These are phyloP conservation scores for Chaetodon trifascialis DNA, from an alignment of 2,113 vertebrate species.

Conservation along the genomic window DNA sequence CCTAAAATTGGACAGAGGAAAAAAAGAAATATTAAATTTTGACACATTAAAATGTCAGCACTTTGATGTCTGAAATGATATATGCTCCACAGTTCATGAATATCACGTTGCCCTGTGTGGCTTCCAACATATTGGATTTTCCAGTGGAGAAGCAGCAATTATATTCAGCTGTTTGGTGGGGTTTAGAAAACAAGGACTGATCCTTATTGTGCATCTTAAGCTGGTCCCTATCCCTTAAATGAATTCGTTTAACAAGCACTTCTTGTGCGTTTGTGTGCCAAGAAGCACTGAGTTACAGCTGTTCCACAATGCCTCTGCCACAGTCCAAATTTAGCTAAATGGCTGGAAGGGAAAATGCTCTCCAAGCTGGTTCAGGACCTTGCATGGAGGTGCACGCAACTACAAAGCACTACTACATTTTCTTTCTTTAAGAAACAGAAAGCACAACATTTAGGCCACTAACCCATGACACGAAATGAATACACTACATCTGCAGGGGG, in stretches of 20 bases:
- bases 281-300: slow-evolving; percentile 62
- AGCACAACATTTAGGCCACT: slow-evolving; percentile 42
- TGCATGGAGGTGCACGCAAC: slow-evolving; percentile 41
- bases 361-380: slow-evolving; percentile 55
- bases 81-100: slow-evolving; percentile 51
- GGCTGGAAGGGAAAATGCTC: slow-evolving; percentile 53
- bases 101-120: slow-evolving; percentile 29
- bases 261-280: slow-evolving; percentile 49
- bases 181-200: slow-evolving; percentile 57
- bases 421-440: slow-evolving; percentile 40
- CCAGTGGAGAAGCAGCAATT: slow-evolving; percentile 34
- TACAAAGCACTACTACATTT: slow-evolving; percentile 34
- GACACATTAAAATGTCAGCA: slow-evolving; percentile 64
- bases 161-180: slow-evolving; percentile 50
- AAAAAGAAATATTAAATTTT: slow-evolving; percentile 22
- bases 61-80: slow-evolving; percentile 55
- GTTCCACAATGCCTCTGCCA: slow-evolving; percentile 48
- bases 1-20: slow-evolving; percentile 10
- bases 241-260: slow-evolving; percentile 66
- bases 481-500: slow-evolving; percentile 22
- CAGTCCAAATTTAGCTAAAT: slow-evolving; percentile 59
- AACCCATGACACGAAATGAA: slow-evolving; percentile 34
- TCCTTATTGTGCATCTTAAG: slow-evolving; percentile 58
- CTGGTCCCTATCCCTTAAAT: slow-evolving; percentile 47
- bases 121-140: slow-evolving; percentile 56